Conservation (phyloP, 92 coral and sea anemone genomes). For the Epizoanthus rinbou region DNA sequence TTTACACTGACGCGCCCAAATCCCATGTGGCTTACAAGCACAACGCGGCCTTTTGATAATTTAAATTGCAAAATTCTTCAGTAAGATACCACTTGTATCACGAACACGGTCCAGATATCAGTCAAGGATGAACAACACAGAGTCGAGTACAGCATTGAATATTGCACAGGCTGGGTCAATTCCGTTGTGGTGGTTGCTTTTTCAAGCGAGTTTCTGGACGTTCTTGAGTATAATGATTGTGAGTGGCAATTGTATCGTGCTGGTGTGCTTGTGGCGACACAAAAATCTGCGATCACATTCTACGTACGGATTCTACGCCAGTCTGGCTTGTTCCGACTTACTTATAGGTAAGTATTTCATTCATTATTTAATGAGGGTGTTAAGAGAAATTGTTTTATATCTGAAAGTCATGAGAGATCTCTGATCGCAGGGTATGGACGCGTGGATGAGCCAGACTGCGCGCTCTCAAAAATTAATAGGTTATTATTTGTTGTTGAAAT, state of each 20-base stretch:
- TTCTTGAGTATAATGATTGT: slow-evolving; percentile 48
- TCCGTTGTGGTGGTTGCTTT: slow-evolving; percentile 53
- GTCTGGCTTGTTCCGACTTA: slow-evolving; percentile 74
- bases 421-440: too few species aligned
- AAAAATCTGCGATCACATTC: slow-evolving; percentile 60
- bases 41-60: background rate
- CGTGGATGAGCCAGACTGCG: too few species aligned
- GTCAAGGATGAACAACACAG: slow-evolving; percentile 15
- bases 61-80: slow-evolving; percentile 4
- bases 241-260: slow-evolving; percentile 65
- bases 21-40: slow-evolving; percentile 23
- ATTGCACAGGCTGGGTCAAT: background rate
- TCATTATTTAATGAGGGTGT: background rate
- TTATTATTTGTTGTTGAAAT: too few species aligned
- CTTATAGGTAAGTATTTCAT: slow-evolving; percentile 63
- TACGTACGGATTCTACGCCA: slow-evolving; percentile 69
- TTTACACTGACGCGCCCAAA: background rate
- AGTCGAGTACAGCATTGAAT: background rate
- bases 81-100: background rate
- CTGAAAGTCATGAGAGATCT: too few species aligned
- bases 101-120: background rate
- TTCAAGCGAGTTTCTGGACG: slow-evolving; percentile 69
- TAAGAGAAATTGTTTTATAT: background rate
- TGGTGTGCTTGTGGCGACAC: slow-evolving; percentile 55
- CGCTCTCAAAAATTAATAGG: too few species aligned